Evolutionary conservation across 2,113 vertebrate species (phyloP).

Genomic region (Salminus brasiliensis): DNA sequence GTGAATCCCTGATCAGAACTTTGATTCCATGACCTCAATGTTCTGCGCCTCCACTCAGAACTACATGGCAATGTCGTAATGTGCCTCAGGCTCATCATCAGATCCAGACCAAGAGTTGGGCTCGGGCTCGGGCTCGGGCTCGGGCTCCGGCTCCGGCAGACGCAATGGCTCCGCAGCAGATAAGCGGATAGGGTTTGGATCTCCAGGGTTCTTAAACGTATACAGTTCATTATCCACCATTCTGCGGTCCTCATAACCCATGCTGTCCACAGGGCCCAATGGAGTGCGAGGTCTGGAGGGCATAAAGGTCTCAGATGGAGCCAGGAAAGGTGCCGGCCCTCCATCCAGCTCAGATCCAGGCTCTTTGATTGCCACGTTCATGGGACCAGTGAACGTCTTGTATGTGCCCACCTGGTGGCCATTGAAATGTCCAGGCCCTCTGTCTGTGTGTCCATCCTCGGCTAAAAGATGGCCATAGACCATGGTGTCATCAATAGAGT

Average conservation of each 20-base stretch:
- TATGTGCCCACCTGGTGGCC: slow-evolving; percentile 75
- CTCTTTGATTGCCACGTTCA: slow-evolving; percentile 63
- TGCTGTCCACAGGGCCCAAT: slow-evolving; percentile 67
- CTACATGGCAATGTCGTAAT: slow-evolving; percentile 61
- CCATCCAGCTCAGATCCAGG: slow-evolving; percentile 55
- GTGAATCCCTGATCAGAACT: background rate
- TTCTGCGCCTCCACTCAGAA: background rate
- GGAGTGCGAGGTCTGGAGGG: slow-evolving; percentile 81
- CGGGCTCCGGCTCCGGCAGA: background rate
- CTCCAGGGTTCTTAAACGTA: slow-evolving; percentile 76
- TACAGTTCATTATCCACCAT: slow-evolving; percentile 82
- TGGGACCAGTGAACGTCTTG: slow-evolving; percentile 74
- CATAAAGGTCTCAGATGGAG: slow-evolving; percentile 67
- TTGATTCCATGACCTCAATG: background rate
- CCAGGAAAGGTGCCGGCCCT: slow-evolving; percentile 74
- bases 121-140: too few species aligned
- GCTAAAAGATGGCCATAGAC: slow-evolving; percentile 83
- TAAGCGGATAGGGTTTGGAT: slow-evolving; percentile 69
- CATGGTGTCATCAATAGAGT: slow-evolving; percentile 86
- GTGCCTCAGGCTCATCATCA: slow-evolving; percentile 3
- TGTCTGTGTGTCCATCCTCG: slow-evolving; percentile 63
- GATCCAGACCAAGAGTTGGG: too few species aligned
- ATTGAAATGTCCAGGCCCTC: slow-evolving; percentile 75
- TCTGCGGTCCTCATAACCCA: slow-evolving; percentile 68
- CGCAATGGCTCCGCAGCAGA: slow-evolving; percentile 54